Percentiles rank a stretch among this genome's conserved stretches.
Conservation (phyloP, 2,113 vertebrate genomes). For the Oreotrochilus melanogaster region DNA sequence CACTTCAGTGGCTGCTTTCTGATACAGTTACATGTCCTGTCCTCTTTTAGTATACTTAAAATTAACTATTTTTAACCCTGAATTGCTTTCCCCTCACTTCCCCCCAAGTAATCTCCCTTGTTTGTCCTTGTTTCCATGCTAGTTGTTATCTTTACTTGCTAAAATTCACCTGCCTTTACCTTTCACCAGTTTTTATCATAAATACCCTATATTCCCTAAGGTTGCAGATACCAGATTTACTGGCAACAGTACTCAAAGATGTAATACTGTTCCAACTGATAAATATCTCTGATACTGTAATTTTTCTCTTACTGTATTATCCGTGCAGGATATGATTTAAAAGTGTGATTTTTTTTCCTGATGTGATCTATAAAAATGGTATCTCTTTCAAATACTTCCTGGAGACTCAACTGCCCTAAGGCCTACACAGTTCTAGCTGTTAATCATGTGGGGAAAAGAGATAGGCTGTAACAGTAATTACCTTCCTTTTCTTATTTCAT, state of each 20-base stretch:
- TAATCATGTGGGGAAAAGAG: slow-evolving; percentile 46
- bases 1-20: not conserved
- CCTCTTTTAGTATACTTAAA: not conserved
- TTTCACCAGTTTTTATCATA: not conserved
- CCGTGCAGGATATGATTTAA: slow-evolving; percentile 14
- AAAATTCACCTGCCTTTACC: not conserved
- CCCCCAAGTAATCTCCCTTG: not conserved
- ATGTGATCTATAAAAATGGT: slow-evolving; percentile 44
- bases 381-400: slow-evolving; percentile 50
- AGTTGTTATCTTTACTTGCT: not conserved
- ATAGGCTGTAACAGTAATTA: slow-evolving; percentile 47
- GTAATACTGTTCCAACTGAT: slow-evolving; percentile 23
- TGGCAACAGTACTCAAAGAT: slow-evolving; percentile 2
- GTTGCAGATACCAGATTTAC: slow-evolving; percentile 16
- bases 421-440: slow-evolving; percentile 48
- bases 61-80: not conserved
- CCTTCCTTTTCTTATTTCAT: slow-evolving; percentile 10
- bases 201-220: not conserved
- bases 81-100: not conserved
- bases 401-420: slow-evolving; percentile 47
- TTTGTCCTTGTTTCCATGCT: not conserved
- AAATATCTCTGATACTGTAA: slow-evolving; percentile 32
- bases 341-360: not conserved
- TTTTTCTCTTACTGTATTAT: slow-evolving; percentile 50
- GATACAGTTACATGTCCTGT: not conserved